Evolutionary conservation across 1,140 invertebrate genomes (phyloP), one percentile per base, ranked within the genome.

Genomic region (Drosophila hydei): DNA sequence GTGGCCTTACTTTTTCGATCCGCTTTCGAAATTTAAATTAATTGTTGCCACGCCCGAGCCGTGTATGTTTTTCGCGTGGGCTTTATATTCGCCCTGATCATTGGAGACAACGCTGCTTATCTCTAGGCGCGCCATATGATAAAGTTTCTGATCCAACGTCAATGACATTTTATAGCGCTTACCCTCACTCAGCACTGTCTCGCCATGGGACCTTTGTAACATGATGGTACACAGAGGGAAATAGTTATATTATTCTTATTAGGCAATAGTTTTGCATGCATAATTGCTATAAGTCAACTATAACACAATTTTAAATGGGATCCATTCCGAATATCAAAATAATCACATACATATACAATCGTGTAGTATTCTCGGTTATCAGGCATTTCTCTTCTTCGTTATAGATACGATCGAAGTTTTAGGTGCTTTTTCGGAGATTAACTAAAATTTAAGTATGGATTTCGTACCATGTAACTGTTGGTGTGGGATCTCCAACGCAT

Each of bases 41-140:
- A 99, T 98, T 72, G 97, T 98, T 43, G 98, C 97, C 40, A 96
- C 95, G 54, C 97, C 97, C 92, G 97, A 96, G 69, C 98, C 98
- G 77, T 96, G 95, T 89, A 95, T 96, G 92, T 99, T 99, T 93
- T 95, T 97, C 45, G 98, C 98, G 14, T 97, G 93, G 61, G 97
- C 97, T 91, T 95, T 96, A 92, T 99, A 99, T 91, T 98, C 97
- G 69, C 98, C 98, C 78, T 95, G 95, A 92, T 99, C 98, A 4
- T 93, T 92, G 77, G 95, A 96, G 70, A 96, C 95, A 42, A 98
- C 97, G 80, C 94, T 95, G 91, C 92, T 93, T 65, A 99, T 97
- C 93, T 97, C 95, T 79, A 98, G 93, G 89, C 95, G 94, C 38
- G 97, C 96, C 91, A 97, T 94, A 89, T 98, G 96, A 92, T 97